phyloP scores from a whole-genome alignment of 1,140 invertebrate genomes.

The Melanaphis sacchari region DNA sequence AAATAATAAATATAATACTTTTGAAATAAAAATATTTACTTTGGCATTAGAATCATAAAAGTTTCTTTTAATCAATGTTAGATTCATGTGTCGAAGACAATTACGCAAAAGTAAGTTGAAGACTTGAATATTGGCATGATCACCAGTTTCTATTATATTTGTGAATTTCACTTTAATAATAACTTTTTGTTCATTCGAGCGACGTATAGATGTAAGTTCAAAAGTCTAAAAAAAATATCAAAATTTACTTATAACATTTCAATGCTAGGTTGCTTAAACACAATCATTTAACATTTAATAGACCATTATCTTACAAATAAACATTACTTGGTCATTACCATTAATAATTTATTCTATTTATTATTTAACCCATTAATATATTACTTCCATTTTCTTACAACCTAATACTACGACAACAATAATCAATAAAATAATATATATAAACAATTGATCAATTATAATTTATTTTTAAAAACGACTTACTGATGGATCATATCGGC shows the following conservation, averaged over 20 bases:
- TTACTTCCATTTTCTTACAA: too few relatives aligned
- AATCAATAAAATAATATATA: too few relatives aligned
- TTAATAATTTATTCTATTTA: too few relatives aligned
- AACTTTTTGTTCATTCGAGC: conserved; percentile 62
- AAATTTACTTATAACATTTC: neutral
- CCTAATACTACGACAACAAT: too few relatives aligned
- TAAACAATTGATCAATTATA: neutral
- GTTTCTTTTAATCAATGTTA: conserved; percentile 78
- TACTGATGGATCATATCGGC: conserved; percentile 53
- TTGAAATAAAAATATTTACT: conserved; percentile 64
- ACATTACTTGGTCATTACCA: too few relatives aligned
- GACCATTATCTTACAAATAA: too few relatives aligned
- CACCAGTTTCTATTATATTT: conserved; percentile 63
- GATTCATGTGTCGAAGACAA: conserved; percentile 70
- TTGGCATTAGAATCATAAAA: conserved; percentile 77
- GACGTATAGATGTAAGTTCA: conserved; percentile 62
- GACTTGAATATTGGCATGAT: conserved; percentile 68
- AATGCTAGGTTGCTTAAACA: neutral
- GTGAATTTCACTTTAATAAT: conserved; percentile 63
- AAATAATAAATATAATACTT: neutral
- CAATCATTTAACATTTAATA: neutral
- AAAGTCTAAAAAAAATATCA: conserved; percentile 61
- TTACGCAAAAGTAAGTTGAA: conserved; percentile 80
- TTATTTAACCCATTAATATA: too few relatives aligned
- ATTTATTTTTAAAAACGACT: neutral